Base-by-base conservation (phyloP, 1,140 invertebrate genomes). In the Oreohelix idahoensis region DNA sequence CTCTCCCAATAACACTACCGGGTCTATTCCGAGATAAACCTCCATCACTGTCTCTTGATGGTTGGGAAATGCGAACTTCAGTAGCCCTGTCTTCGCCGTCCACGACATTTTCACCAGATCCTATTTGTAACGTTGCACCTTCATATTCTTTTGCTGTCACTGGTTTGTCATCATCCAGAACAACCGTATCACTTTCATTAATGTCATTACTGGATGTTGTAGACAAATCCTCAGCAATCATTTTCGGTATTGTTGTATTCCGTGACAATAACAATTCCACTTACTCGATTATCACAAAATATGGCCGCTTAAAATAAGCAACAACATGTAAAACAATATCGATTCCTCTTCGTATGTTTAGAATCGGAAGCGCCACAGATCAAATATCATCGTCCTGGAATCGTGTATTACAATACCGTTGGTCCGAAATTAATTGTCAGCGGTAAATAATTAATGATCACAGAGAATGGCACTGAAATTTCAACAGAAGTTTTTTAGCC, bases 41-140 rank as follows among this genome's bases (percentile, higher is more conserved):
- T 1, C 45, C 23, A 66, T n/a, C 51, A 80, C 79, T 20, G 32
- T 26, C 45, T 26, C 8, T 69, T 39, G 78, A 26, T 66, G 35
- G 53, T 17, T 15, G 38, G 71, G 71, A 23, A 39, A 45, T n/a
- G 36, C 15, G 35, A 39, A 29, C 32, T n/a, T 76, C 45, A 76
- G 15, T 20, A 58, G 2, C 32, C n/a, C 17, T 58, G 32, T 58
- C 35, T 38, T 66, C 75, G 17, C 66, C 82, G 10, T 45, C 38
- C 23, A 20, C 79, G 42, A 85, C 86, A n/a, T 84, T 83, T 8
- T 79, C 77, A 17, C 83, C 70, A 29, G 76, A 83, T 32, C 63
- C 85, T 39, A 87, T 86, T 70, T 88, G 84, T 77, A 90, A 83
- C 0, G 89, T 90, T 49, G 89, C 89, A 36, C 87, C 88, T 23